A percentile compares a stretch with the other conserved stretches of the same genome.
Conservation (phyloP, 2,888 invertebrate genomes). For the Sinodicranocentrus sp. region DNA sequence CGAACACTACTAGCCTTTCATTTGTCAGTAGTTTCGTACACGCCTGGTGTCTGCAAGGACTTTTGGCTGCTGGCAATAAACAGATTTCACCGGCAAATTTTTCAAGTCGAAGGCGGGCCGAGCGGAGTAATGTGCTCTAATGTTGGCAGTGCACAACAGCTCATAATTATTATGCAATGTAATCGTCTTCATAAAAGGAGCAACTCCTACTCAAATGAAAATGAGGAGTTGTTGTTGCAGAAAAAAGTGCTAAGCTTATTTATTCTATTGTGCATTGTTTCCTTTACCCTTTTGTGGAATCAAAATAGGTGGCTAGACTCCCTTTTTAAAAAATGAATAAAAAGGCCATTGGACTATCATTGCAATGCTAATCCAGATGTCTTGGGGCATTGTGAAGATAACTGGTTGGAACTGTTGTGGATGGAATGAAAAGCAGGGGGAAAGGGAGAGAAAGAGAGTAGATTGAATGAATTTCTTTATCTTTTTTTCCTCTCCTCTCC, state of each 20-base stretch:
- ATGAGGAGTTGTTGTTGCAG: background rate
- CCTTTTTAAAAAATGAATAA: no score
- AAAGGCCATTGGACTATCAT: slow-evolving; percentile 29
- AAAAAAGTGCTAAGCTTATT: background rate
- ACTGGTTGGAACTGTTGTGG: background rate
- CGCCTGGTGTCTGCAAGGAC: no score
- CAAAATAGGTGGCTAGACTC: slow-evolving; percentile 1
- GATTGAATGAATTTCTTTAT: no score
- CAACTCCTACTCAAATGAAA: background rate
- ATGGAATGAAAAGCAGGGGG: background rate
- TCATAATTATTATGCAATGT: background rate
- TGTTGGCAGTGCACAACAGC: no score
- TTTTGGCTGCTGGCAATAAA: no score
- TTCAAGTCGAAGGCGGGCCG: no score
- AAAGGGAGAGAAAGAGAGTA: background rate
- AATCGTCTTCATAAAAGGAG: slow-evolving; percentile 2
- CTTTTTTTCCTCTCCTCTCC: no score
- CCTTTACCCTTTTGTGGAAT: background rate
- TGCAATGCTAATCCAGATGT: slow-evolving; percentile 43
- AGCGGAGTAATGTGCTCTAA: no score
- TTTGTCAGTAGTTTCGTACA: background rate
- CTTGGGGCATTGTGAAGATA: slow-evolving; percentile 56
- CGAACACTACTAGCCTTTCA: background rate
- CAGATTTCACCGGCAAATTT: no score
- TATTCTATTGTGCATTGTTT: slow-evolving; percentile 18